Evolutionary conservation across 2,888 invertebrate genomes (phyloP), one percentile per base, ranked within the genome.

Genomic region (Apamea sordens): DNA sequence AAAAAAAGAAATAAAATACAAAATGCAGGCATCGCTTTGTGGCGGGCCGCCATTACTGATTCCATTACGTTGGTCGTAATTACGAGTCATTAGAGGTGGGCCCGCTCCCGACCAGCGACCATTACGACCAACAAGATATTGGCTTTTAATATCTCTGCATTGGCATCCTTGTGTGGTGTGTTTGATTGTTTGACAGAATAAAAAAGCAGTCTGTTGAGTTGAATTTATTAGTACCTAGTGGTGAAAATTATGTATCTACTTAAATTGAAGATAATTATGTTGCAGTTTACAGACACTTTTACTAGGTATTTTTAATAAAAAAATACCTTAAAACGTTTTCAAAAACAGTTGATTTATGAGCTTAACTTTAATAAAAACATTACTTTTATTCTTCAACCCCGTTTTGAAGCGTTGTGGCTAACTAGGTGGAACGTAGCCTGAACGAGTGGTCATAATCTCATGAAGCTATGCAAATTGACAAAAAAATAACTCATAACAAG

Each of bases 1-100:
- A 90, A 89, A 90, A 86, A 91, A 92, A 90, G 90, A 93, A 91
- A 91, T 88, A 91, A 92, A 93, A 92, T 78, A 92, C 92, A 93
- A 95, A 94, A 94, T 94, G 94, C 93, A 92, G 93, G 93, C 92
- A 90, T 86, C 88, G 93, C 95, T 95, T 96, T 96, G 96, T 94
- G 94, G 93, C 94, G 90, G 92, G 91, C 95, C 95, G 95, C 94
- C 94, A 94, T 94, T 93, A 93, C 93, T 83, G 94, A 91, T 93
- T 94, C 96, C 95, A 96, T 96, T 96, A 96, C 96, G 90, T 81
- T 88, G 90, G 85, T 87, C 93, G 95, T 96, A 96, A 96, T 96
- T 96, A 96, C 94, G 93, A 93, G 95, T 95, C 96, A 96, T 96
- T 96, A 96, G 94, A 92, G 90, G 86, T 89, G 90, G 87, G 89